These are phyloP conservation scores for Otocyon megalotis DNA, from an alignment of 2,113 vertebrate genomes.

Conservation along the genomic window DNA sequence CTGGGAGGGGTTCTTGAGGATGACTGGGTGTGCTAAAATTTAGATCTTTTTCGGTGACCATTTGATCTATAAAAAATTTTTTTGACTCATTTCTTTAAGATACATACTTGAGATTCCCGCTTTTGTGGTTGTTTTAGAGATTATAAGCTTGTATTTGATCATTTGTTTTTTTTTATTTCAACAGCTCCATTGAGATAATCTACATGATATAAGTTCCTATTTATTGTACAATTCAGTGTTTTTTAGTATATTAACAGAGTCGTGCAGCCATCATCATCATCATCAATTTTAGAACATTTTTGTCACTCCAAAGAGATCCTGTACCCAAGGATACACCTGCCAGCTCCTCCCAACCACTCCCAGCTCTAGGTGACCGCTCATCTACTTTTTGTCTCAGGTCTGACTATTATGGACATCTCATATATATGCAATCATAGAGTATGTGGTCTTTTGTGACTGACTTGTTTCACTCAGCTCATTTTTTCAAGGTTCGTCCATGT, in stretches of 20 bases:
- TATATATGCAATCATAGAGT: not conserved
- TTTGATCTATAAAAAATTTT: not conserved
- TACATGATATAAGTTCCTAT: not conserved
- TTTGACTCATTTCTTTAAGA: not conserved
- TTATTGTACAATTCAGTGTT: not conserved
- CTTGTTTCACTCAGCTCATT: not conserved
- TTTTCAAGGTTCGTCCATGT: not conserved
- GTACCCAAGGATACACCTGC: not conserved
- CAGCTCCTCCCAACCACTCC: not conserved
- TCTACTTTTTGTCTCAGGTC: conserved; percentile 4
- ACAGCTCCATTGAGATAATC: conserved; percentile 15
- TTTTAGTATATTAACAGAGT: not conserved
- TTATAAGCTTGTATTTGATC: not conserved
- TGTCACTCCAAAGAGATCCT: conserved; percentile 15
- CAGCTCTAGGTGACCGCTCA: not conserved
- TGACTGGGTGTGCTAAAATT: not conserved
- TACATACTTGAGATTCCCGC: not conserved
- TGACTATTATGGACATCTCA: conserved; percentile 25
- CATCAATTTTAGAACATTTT: conserved; percentile 28
- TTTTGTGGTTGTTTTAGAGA: not conserved
- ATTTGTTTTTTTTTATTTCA: conserved; percentile 48
- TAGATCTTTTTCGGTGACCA: not conserved
- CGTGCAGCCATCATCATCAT: not conserved
- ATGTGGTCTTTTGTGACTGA: not conserved
- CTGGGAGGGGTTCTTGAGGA: not conserved